Base-by-base conservation (phyloP, 53 echinoderm and acorn worm genomes). In the Zoroaster sp. region DNA sequence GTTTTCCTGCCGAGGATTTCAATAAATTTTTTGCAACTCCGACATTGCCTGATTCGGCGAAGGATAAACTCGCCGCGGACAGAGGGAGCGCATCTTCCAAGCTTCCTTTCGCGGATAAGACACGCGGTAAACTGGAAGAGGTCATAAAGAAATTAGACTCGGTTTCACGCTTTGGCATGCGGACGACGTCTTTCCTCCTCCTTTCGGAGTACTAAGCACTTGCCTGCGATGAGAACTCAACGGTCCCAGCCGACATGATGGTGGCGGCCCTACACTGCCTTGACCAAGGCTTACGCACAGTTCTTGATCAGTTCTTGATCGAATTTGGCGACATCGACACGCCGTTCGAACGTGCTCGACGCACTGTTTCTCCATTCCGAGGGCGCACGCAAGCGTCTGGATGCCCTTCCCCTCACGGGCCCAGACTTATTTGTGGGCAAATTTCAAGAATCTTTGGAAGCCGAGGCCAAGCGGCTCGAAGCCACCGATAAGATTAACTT, bases 401-500 rank as follows among this genome's bases (percentile, higher is more conserved):
- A 75, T 32, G 54, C 4, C 3, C 59, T 59, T 8, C 80, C 63
- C 9, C 34, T 68, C 2, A 1, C 49, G 21, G 69, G 83, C 8
- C 2, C 43, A 10, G 69, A 83, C 71, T 15, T 71, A 28, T 71
- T 71, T 38, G 70, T 21, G 10, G 70, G 70, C 15, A 32, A 5
- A 36, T 69, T 69, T 36, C 33, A 32, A 21, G 70, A 32, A 5
- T 34, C 33, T 4, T 18, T 66, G n/a, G 69, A 82, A 23, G 83
- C 83, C 15, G 83, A 82, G 38, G 66, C 44, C 2, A 68, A 82
- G 40, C 83, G 41, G 25, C 47, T 82, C 38, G 17, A 82, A 2
- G 83, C 83, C 67, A 66, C 45, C 4, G 39, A 82, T 15, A 44
- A 82, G 67, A 68, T 82, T 17, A 82, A 68, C 35, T 40, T 82